These are phyloP conservation scores for Pocillopora damicornis DNA, from an alignment of 64 coral and sea anemone genomes.

Conservation along the genomic window DNA sequence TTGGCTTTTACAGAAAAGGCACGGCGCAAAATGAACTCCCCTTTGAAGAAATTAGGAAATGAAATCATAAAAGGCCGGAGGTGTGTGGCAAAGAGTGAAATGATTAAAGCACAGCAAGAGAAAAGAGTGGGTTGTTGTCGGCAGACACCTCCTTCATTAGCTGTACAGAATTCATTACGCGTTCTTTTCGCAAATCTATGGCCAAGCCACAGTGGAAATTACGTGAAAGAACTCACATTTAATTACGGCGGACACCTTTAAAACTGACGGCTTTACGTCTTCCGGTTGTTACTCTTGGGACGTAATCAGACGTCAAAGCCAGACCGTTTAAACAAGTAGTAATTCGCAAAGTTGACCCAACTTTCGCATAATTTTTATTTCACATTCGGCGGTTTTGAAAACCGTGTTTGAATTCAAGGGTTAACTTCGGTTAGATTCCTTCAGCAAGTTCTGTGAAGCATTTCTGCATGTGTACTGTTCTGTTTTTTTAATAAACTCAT, in stretches of 20 bases:
- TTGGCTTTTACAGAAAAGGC: neutral
- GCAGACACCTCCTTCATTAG: neutral
- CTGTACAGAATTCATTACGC: neutral
- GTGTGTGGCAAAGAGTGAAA: neutral
- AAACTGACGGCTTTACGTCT: neutral
- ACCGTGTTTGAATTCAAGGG: too few relatives aligned
- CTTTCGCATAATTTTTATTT: too few relatives aligned
- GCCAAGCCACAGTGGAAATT: too few relatives aligned
- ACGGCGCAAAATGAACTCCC: neutral
- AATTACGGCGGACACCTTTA: neutral
- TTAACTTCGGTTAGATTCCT: too few relatives aligned
- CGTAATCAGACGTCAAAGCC: neutral
- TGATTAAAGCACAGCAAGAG: neutral
- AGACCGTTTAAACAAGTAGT: neutral
- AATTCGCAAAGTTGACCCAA: neutral
- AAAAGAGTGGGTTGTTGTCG: constrained; percentile 1
- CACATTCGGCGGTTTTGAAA: too few relatives aligned
- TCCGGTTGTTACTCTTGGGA: neutral
- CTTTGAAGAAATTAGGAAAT: neutral
- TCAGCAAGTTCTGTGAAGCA: too few relatives aligned
- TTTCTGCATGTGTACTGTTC: too few relatives aligned
- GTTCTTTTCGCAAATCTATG: too few relatives aligned
- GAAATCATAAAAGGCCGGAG: neutral
- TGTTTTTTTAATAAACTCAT: too few relatives aligned
- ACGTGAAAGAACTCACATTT: too few relatives aligned